Conservation (phyloP, 2,888 invertebrate species). For the Sinohyriopsis cumingii region DNA sequence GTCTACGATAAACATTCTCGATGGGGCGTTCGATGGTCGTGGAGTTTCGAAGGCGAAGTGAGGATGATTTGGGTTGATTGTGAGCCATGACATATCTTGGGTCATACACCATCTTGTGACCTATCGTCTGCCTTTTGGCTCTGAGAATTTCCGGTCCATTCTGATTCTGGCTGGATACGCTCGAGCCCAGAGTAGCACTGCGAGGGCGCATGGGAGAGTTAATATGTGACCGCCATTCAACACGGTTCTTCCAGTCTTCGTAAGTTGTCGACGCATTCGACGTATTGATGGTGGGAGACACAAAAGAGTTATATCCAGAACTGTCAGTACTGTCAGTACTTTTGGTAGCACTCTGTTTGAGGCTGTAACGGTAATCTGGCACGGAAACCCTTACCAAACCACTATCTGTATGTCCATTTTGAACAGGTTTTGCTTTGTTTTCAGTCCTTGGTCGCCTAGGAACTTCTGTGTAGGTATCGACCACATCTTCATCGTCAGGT, state of each 20-base stretch:
- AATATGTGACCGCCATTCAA: constrained; percentile 28
- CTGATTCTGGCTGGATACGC: no score
- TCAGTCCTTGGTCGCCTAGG: background rate
- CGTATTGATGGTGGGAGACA: background rate
- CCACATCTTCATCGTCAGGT: constrained; percentile 13
- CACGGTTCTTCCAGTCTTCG: constrained; percentile 34
- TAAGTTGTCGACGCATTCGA: constrained; percentile 22
- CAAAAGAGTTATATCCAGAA: constrained; percentile 12
- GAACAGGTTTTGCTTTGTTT: constrained; percentile 12
- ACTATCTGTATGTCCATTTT: constrained; percentile 5
- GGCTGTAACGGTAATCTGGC: constrained; percentile 24
- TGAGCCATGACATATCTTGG: no score
- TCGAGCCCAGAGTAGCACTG: constrained; percentile 22
- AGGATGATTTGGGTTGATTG: no score
- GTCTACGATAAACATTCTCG: constrained; percentile 30
- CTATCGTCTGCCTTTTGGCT: no score
- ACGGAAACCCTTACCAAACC: constrained; percentile 24
- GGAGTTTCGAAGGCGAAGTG: constrained; percentile 3
- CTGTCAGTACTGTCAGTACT: constrained; percentile 4
- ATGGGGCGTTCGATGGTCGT: constrained; percentile 30
- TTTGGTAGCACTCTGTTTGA: constrained; percentile 1
- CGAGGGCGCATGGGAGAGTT: constrained; percentile 17
- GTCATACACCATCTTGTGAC: no score
- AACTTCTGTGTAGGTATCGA: no score
- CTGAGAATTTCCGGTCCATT: no score